Evolutionary conservation across 2,888 invertebrate genomes (phyloP), one percentile per base, ranked within the genome.

Genomic region (Thymelicus lineola): DNA sequence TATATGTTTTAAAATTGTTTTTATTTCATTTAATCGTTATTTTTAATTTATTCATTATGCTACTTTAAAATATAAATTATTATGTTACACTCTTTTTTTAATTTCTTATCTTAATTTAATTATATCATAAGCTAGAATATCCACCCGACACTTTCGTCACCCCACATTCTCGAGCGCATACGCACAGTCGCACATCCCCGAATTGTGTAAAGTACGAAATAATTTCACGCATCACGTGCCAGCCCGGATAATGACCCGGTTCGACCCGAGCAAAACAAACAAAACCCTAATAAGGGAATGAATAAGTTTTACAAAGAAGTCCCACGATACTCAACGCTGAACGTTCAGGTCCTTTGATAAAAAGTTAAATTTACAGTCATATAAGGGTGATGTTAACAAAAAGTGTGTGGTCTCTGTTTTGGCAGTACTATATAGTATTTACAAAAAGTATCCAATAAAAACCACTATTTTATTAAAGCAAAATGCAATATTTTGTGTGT

Each of bases 161-260:
- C 81, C 82, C 78, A 77, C 74, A 73, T 77, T 76, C 72, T 68
- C 75, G 80, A 79, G 84, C 89, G 89, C 90, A 84, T 85, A 91
- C 89, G 88, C 89, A 42, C 42, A 42, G 42, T 42, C 10, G 42
- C 42, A 87, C 86, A 83, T 82, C 84, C 84, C 86, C 78, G 83
- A 85, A 86, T 88, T 90, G 91, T 90, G 91, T 91, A 93, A 93
- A 93, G 93, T 92, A 93, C 92, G 84, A 93, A 93, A 93, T 93
- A 92, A 93, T 93, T 93, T 93, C 93, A 93, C 93, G 93, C 91
- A 91, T 92, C 93, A 91, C 90, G 87, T 92, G 92, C 84, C 86
- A 82, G 85, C 81, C 82, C 86, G 88, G 81, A 89, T 93, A 93
- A 93, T 92, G 91, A 92, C 91, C 91, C 88, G 85, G 82, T 85